phyloP scores from a whole-genome alignment of 2,888 invertebrate genomes.

The Aromia moschata region DNA sequence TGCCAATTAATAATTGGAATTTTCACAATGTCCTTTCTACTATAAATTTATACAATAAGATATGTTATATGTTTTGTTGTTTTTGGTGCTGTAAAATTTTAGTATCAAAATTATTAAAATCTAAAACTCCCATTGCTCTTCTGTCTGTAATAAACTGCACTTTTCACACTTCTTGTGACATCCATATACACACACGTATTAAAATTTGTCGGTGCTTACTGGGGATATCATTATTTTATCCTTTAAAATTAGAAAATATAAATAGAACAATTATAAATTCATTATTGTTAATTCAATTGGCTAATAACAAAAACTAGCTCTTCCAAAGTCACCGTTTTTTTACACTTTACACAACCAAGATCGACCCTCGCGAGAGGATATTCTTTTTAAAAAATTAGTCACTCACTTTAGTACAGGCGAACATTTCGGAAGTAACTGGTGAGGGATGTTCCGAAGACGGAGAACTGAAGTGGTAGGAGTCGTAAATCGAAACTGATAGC shows the following conservation, averaged over 20 bases:
- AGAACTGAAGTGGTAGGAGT: constrained; percentile 8
- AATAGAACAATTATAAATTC: too few relatives aligned
- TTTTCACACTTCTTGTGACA: not conserved
- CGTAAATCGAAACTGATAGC: constrained; percentile 32
- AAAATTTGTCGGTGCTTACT: not conserved
- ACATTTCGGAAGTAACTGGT: constrained; percentile 28
- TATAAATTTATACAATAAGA: not conserved
- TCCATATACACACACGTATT: not conserved
- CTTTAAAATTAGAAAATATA: not conserved
- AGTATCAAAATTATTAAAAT: too few relatives aligned
- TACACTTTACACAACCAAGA: too few relatives aligned
- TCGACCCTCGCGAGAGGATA: too few relatives aligned
- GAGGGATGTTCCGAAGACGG: constrained; percentile 22
- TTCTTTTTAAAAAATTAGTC: constrained; percentile 13
- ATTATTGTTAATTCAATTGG: too few relatives aligned
- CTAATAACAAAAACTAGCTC: too few relatives aligned
- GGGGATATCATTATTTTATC: not conserved
- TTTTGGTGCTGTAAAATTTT: too few relatives aligned
- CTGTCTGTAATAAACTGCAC: not conserved
- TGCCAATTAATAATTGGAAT: too few relatives aligned
- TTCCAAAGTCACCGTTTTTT: too few relatives aligned
- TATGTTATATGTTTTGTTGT: not conserved
- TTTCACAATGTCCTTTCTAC: too few relatives aligned
- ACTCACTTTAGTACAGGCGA: constrained; percentile 36
- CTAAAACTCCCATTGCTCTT: too few relatives aligned